A percentile compares a stretch with the other conserved stretches of the same genome.
phyloP scores from a whole-genome alignment of 2,888 invertebrate genomes.

The Thyatira batis region DNA sequence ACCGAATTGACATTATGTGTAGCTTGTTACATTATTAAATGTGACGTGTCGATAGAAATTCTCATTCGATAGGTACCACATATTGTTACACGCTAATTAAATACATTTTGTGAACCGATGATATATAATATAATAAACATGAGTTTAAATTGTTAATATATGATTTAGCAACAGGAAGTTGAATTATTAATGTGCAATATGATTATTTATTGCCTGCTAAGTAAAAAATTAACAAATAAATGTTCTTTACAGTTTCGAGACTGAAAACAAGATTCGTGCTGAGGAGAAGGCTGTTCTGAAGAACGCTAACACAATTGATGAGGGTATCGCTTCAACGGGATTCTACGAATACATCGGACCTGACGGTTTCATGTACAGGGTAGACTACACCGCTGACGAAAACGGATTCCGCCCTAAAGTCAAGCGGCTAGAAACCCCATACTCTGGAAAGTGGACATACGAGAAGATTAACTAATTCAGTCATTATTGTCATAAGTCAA shows the following conservation, averaged over 20 bases:
- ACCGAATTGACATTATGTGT: slow-evolving; percentile 35
- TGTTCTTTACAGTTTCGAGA: slow-evolving; percentile 69
- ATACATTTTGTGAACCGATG: slow-evolving; percentile 9
- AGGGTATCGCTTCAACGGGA: slow-evolving; percentile 76
- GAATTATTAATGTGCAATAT: slow-evolving; percentile 11
- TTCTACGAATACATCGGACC: slow-evolving; percentile 81
- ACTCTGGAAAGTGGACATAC: slow-evolving; percentile 76
- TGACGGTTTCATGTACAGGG: slow-evolving; percentile 78
- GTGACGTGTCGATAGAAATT: slow-evolving; percentile 12
- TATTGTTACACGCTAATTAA: slow-evolving; percentile 13
- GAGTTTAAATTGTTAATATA: slow-evolving; percentile 4
- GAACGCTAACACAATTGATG: slow-evolving; percentile 74
- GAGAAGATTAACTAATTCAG: slow-evolving; percentile 66
- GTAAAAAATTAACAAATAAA: slow-evolving; percentile 4
- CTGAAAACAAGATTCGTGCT: slow-evolving; percentile 80
- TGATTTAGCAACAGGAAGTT: slow-evolving; percentile 17
- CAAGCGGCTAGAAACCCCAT: slow-evolving; percentile 72
- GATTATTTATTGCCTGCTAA: not conserved
- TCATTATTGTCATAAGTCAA: slow-evolving; percentile 2
- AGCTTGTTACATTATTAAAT: slow-evolving; percentile 24
- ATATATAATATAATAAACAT: not conserved
- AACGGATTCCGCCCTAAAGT: slow-evolving; percentile 77
- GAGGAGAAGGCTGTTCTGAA: slow-evolving; percentile 77
- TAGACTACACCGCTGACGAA: slow-evolving; percentile 79
- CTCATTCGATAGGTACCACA: slow-evolving; percentile 6